Evolutionary conservation across 2,888 invertebrate species (phyloP), one percentile per base, ranked within the genome.

Genomic region (Acleris sparsana): DNA sequence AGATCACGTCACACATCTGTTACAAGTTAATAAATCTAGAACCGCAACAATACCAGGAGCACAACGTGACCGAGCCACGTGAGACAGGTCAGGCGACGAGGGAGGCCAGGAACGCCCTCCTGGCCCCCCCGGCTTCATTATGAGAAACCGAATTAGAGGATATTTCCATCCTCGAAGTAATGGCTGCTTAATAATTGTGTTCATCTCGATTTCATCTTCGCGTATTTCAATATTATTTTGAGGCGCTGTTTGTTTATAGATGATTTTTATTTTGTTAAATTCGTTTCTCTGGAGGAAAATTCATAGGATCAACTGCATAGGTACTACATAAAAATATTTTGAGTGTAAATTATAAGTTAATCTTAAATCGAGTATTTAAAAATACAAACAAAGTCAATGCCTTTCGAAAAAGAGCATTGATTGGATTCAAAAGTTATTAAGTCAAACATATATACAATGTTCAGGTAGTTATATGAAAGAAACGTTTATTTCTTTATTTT

Each of bases 61-160:
- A 9, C 20, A 53, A 39, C 53, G 53, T 53, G 53, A 20, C 51
- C 49, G 39, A 22, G n/a, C 55, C 52, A 52, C 57, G 49, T 51
- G 44, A 18, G 20, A 16, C 39, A 39, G 39, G 18, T 17, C 7
- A 52, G 22, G 52, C n/a, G 52, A 18, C 18, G 2, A 25, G 39
- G 39, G 39, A 13, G 39, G 39, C 39, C 39, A 39, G 39, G 39
- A 39, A 13, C 39, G 39, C 46, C 46, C 16, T 5, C 20, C 39
- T 7, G 43, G 43, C 55, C 33, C 7, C 39, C 43, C 55, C 55
- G 22, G 25, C 6, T 55, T 65, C 64, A 65, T 65, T 60, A 65
- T 51, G 60, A 43, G 39, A 60, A 65, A 65, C 55, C 20, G 17
- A 65, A 65, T 65, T 60, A 60, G 43, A 58, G 17, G 58, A 55